Conservation (phyloP, 1,140 invertebrate species). For the Neotoxoptera formosana region DNA sequence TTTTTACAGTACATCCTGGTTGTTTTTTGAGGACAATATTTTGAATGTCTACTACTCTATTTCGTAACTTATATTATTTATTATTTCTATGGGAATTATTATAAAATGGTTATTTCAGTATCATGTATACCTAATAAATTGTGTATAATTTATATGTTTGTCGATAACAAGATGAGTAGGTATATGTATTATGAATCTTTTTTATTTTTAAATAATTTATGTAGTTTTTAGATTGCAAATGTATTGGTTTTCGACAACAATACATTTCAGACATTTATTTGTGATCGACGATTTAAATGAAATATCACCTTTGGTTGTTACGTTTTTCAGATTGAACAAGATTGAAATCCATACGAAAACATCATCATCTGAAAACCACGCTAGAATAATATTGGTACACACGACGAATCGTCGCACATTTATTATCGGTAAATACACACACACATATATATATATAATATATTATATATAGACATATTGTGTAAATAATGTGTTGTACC, state of each 20-base stretch:
- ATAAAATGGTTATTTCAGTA: not conserved
- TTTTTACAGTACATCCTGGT: not conserved
- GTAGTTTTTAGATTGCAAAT: not conserved
- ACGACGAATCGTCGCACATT: not conserved
- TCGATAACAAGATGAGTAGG: not conserved
- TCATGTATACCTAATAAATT: not conserved
- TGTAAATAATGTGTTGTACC: not conserved
- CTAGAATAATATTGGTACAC: not conserved
- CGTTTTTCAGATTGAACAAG: slow-evolving; percentile 8
- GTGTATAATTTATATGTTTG: not conserved
- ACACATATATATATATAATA: too few species aligned
- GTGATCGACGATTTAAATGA: not conserved
- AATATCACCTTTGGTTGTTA: not conserved
- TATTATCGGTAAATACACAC: not conserved
- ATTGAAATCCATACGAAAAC: slow-evolving; percentile 18
- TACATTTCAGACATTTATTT: not conserved
- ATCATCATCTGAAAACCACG: not conserved
- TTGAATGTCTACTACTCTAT: too few species aligned
- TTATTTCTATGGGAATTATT: not conserved
- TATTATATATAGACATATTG: not conserved
- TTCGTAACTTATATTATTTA: not conserved
- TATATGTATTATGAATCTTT: not conserved
- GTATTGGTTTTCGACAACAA: not conserved
- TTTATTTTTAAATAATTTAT: not conserved
- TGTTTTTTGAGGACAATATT: not conserved